These are phyloP conservation scores for Disparrhopalites patrizii DNA, from an alignment of 2,888 invertebrate genomes.

Conservation along the genomic window DNA sequence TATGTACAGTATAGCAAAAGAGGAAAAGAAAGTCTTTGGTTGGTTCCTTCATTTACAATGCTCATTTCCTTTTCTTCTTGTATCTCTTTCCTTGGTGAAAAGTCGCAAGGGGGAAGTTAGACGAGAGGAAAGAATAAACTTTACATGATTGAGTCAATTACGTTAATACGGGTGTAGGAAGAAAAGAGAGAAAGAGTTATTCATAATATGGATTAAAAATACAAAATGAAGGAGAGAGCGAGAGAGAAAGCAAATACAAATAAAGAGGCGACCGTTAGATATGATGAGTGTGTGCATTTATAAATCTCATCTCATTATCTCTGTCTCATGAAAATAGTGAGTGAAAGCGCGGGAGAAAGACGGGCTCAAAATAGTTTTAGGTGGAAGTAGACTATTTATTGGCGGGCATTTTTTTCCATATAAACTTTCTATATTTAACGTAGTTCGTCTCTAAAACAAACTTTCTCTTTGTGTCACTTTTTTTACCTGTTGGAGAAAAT, in stretches of 20 bases:
- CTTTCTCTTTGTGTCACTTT: conserved; percentile 13
- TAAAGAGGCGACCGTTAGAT: no score
- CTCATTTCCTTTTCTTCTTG: neutral
- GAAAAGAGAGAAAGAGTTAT: no score
- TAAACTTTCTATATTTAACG: no score
- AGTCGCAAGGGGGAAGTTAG: no score
- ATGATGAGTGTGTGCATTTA: no score
- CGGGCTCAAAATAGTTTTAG: no score
- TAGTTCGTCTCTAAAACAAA: neutral
- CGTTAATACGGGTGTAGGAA: no score
- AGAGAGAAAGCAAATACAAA: neutral
- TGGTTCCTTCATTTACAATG: neutral
- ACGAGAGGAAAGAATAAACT: neutral
- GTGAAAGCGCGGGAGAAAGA: neutral
- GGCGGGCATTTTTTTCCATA: neutral
- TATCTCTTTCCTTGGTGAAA: no score
- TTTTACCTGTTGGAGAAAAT: no score
- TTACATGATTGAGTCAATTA: conserved; percentile 3
- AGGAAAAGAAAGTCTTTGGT: no score
- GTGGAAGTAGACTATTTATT: no score
- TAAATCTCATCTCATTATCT: neutral
- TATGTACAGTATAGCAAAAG: neutral
- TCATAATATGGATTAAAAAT: no score
- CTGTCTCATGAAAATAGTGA: neutral
- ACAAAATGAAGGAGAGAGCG: neutral